Conservation (phyloP, 2,888 invertebrate species). For the Arge pagana region DNA sequence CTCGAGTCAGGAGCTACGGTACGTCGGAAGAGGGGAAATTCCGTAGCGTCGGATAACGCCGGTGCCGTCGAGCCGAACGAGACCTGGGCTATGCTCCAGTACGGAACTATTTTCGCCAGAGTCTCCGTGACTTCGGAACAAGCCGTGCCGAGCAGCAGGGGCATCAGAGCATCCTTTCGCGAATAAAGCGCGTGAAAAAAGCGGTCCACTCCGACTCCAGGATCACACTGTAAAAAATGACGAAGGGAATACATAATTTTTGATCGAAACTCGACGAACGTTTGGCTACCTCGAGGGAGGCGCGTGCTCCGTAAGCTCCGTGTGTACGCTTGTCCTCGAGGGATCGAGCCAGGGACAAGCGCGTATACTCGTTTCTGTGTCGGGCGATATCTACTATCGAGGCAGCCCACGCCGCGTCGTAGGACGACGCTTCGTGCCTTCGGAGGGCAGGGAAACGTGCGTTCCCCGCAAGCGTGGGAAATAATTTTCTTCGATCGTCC, state of each 20-base stretch:
- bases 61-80: constrained; percentile 91
- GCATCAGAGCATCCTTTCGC: constrained; percentile 70
- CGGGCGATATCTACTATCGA: too few species aligned
- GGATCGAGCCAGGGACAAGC: too few species aligned
- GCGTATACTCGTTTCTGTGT: too few species aligned
- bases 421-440: too few species aligned
- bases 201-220: constrained; percentile 87
- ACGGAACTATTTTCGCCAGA: constrained; percentile 87
- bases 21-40: constrained; percentile 87
- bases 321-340: too few species aligned
- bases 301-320: too few species aligned
- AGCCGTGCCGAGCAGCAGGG: constrained; percentile 83
- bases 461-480: too few species aligned
- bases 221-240: constrained; percentile 74
- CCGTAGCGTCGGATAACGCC: constrained; percentile 83
- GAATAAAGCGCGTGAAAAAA: constrained; percentile 91
- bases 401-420: too few species aligned
- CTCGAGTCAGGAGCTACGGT: constrained; percentile 90
- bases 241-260: neutral
- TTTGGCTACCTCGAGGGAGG: too few species aligned
- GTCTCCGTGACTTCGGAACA: constrained; percentile 92
- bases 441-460: too few species aligned
- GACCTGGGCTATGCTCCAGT: constrained; percentile 92
- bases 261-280: neutral
- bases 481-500: too few species aligned